These are phyloP conservation scores for Psilopsiagon aymara DNA, from an alignment of 2,113 vertebrate species.

Conservation along the genomic window DNA sequence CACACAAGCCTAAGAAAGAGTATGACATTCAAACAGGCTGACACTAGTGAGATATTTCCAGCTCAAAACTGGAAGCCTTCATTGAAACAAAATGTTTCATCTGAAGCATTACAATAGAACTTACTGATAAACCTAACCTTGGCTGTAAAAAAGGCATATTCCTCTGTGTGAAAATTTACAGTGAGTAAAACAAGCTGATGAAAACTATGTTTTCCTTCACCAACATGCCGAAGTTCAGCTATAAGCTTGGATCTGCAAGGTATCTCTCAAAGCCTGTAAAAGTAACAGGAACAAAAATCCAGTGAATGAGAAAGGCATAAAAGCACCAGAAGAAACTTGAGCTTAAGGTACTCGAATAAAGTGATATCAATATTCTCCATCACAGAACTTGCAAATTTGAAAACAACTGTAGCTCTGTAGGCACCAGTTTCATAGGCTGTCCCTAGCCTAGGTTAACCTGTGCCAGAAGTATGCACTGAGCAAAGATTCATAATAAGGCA, in stretches of 20 bases:
- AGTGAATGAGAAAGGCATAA: not conserved
- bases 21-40: not conserved
- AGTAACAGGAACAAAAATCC: not conserved
- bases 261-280: not conserved
- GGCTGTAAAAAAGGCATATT: not conserved
- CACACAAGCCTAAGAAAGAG: not conserved
- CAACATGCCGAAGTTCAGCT: not conserved
- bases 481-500: not conserved
- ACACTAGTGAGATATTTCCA: constrained; percentile 24
- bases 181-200: constrained; percentile 25
- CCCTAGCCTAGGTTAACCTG: not conserved
- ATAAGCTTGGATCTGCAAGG: not conserved
- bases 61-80: not conserved
- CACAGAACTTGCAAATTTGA: not conserved
- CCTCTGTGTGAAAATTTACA: not conserved
- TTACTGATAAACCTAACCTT: not conserved
- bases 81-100: constrained; percentile 19
- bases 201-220: not conserved
- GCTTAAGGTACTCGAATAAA: not conserved
- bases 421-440: not conserved
- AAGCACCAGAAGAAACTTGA: not conserved
- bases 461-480: not conserved
- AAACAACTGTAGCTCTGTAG: not conserved
- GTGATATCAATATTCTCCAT: not conserved
- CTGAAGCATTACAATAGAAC: not conserved